These are phyloP conservation scores for Junco hyemalis DNA, from an alignment of 2,113 vertebrate genomes.

Conservation along the genomic window DNA sequence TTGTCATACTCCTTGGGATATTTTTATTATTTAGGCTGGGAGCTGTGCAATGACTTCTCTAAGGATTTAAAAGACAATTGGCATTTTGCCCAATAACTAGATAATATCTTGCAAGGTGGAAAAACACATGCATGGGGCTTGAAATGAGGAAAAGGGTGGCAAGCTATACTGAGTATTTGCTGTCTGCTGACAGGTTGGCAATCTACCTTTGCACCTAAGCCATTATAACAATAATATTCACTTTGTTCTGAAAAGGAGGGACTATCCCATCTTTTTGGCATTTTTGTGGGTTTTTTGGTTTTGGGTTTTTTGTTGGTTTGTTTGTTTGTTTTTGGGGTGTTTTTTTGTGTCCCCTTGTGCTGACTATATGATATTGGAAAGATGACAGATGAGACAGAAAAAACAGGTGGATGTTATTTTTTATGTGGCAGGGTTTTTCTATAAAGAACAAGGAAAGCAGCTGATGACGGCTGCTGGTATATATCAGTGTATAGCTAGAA, in stretches of 20 bases:
- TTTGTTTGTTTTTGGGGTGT: too few species aligned
- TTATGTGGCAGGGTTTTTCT: neutral
- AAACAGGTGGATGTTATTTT: fast-evolving
- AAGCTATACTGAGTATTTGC: neutral
- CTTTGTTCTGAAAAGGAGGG: neutral
- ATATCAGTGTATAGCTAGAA: neutral
- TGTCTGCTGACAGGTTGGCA: neutral
- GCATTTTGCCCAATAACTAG: neutral
- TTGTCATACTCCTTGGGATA: slow-evolving; percentile 11
- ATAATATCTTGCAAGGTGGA: neutral
- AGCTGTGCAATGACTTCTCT: neutral
- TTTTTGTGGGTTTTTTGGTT: too few species aligned
- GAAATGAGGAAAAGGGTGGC: neutral
- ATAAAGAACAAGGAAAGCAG: neutral
- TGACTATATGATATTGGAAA: neutral
- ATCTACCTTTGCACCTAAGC: neutral
- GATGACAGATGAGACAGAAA: neutral
- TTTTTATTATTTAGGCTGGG: slow-evolving; percentile 49
- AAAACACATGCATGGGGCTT: neutral
- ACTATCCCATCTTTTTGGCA: neutral
- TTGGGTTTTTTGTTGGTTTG: neutral
- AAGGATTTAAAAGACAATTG: slow-evolving; percentile 18
- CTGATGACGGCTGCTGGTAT: neutral
- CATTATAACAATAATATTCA: neutral
- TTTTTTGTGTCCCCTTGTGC: neutral